A percentile compares a stretch with the other conserved stretches of the same genome.
Evolutionary conservation across 2,888 invertebrate species (phyloP).

Genomic region (Nycteola revayana): DNA sequence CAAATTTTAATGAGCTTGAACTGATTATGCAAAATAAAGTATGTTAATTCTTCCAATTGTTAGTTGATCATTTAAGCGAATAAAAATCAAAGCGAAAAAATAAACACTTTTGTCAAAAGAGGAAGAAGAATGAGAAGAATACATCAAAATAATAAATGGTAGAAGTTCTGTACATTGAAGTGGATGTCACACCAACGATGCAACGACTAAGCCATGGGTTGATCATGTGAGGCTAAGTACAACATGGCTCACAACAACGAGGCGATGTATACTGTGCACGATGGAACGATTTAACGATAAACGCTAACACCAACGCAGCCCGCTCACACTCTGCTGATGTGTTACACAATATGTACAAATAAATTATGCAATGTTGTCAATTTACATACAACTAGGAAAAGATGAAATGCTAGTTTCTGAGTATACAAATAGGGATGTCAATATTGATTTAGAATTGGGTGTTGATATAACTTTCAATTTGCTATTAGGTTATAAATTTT

Average conservation of each 20-base stretch:
- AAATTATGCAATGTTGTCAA: no score
- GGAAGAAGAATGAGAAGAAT: conserved; percentile 32
- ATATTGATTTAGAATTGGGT: not conserved
- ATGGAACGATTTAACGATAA: conserved; percentile 48
- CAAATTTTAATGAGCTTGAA: conserved; percentile 42
- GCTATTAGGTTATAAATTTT: no score
- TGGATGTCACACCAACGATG: conserved; percentile 68
- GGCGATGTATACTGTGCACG: conserved; percentile 60
- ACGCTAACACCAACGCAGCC: conserved; percentile 53
- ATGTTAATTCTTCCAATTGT: conserved; percentile 51
- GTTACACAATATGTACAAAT: no score
- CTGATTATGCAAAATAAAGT: conserved; percentile 55
- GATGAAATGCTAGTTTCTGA: not conserved
- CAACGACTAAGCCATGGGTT: conserved; percentile 73
- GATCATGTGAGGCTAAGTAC: conserved; percentile 68
- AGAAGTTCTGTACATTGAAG: conserved; percentile 52
- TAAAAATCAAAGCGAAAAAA: conserved; percentile 34
- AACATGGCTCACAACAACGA: conserved; percentile 68
- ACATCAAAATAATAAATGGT: conserved; percentile 40
- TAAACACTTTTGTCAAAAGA: conserved; percentile 15
- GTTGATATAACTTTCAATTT: no score
- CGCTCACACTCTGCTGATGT: conserved; percentile 47
- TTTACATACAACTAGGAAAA: not conserved
- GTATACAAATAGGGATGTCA: not conserved
- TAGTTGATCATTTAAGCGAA: conserved; percentile 63